Evolutionary conservation across 2,888 invertebrate species (phyloP), one percentile per base, ranked within the genome.

Genomic region (Stratiomys singularior): DNA sequence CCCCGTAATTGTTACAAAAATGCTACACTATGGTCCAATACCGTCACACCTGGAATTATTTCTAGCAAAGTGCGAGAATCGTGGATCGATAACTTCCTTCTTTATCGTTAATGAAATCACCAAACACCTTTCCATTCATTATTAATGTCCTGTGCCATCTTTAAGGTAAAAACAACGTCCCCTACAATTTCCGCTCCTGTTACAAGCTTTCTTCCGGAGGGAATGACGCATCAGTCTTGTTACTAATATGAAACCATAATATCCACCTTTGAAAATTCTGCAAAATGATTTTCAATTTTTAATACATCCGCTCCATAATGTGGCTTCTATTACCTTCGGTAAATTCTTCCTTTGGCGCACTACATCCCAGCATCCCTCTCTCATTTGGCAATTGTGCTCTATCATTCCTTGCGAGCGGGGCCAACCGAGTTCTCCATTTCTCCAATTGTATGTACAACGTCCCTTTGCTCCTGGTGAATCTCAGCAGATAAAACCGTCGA

Each of bases 401-500:
- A 4, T 52, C 52, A 52, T 52, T 52, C 15, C 52, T 15, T n/a
- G 15, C 52, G 7, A 52, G 15, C 18, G 4, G 15, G 4, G 52
- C 4, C 52, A n/a, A 52, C 15, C 52, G 15, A 4, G 15, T 18
- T 52, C 18, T 52, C 52, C 52, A 52, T 4, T 52, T 13, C 52
- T 4, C 4, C 15, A 13, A 21, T 7, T 60, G 5, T 60, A 13
- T 25, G 21, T 60, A 23, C 58, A 9, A 21, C 2, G 56, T 30
- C 69, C 9, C 15, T 69, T 69, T 47, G 25, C 25, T 46, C 21
- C 13, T 46, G 46, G 47, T 4, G 69, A 46, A 69, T 69, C 46
- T 46, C n/a, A 60, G 47, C 30, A 44, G 60, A 74, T 74, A 58
- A 58, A 60, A 74, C 74, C 60, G 58, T 58, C 60, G 72, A 72